These are phyloP conservation scores for Lasioglossum baleicum DNA, from an alignment of 1,140 invertebrate genomes.

Conservation along the genomic window DNA sequence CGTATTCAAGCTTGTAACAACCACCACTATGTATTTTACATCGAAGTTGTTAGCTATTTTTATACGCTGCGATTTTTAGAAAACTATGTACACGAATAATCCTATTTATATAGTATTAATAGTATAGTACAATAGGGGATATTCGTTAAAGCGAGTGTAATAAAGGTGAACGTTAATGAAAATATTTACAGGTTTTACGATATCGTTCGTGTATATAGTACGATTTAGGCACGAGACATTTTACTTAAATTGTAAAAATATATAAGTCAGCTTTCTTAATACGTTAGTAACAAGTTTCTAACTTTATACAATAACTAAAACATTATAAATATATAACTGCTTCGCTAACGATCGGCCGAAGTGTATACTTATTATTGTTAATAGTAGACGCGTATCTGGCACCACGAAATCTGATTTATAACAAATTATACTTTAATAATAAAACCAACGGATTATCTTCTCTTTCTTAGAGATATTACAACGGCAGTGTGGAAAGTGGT, in stretches of 20 bases:
- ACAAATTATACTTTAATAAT: background rate
- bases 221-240: too few species aligned
- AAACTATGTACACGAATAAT: conserved; percentile 23
- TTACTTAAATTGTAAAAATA: background rate
- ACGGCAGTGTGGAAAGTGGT: conserved; percentile 11
- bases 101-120: conserved; percentile 18
- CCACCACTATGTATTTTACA: conserved; percentile 22
- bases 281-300: conserved; percentile 12
- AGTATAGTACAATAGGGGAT: conserved; percentile 21
- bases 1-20: too few species aligned
- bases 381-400: too few species aligned
- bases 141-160: background rate
- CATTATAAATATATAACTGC: background rate
- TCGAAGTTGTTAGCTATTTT: background rate
- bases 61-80: background rate
- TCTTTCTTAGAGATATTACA: conserved; percentile 14
- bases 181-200: conserved; percentile 25
- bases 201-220: background rate
- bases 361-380: too few species aligned
- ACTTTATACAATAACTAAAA: conserved; percentile 11
- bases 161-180: conserved; percentile 2
- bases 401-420: too few species aligned
- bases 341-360: too few species aligned
- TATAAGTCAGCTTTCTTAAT: background rate
- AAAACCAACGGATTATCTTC: background rate